Percentiles rank a stretch among this genome's conserved stretches.
phyloP scores from a whole-genome alignment of 1,140 invertebrate genomes.

The Bradynema listronoti region DNA sequence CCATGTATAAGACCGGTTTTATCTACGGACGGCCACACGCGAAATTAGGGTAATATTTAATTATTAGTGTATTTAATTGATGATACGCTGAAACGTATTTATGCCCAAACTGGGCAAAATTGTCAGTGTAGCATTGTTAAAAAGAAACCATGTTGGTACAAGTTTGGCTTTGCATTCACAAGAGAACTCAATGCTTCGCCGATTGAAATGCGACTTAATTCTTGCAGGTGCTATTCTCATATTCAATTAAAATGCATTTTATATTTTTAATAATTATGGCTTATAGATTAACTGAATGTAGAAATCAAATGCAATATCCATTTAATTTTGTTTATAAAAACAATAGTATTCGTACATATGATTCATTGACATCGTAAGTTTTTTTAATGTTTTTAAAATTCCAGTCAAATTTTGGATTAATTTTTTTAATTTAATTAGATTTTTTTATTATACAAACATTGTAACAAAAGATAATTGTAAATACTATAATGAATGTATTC shows the following conservation, averaged over 20 bases:
- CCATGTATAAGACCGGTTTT: no score
- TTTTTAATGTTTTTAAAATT: background rate
- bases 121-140: slow-evolving; percentile 11
- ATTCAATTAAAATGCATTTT: no score
- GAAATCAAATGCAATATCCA: slow-evolving; percentile 1
- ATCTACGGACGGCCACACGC: no score
- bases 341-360: background rate
- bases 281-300: no score
- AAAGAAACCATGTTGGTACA: slow-evolving; percentile 26
- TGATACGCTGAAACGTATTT: slow-evolving; percentile 20
- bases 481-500: slow-evolving; percentile 3
- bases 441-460: background rate
- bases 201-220: no score
- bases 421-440: background rate
- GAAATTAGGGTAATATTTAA: no score
- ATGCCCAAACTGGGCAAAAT: slow-evolving; percentile 13
- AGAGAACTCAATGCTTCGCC: slow-evolving; percentile 17
- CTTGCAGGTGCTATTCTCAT: no score
- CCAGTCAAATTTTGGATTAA: slow-evolving; percentile 1
- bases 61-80: slow-evolving; percentile 25
- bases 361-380: background rate
- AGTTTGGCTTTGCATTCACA: slow-evolving; percentile 38
- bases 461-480: slow-evolving; percentile 1
- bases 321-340: slow-evolving; percentile 5
- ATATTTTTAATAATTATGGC: no score